phyloP scores from a whole-genome alignment of 2,888 invertebrate genomes.

The Hirtodrosophila alboralis region DNA sequence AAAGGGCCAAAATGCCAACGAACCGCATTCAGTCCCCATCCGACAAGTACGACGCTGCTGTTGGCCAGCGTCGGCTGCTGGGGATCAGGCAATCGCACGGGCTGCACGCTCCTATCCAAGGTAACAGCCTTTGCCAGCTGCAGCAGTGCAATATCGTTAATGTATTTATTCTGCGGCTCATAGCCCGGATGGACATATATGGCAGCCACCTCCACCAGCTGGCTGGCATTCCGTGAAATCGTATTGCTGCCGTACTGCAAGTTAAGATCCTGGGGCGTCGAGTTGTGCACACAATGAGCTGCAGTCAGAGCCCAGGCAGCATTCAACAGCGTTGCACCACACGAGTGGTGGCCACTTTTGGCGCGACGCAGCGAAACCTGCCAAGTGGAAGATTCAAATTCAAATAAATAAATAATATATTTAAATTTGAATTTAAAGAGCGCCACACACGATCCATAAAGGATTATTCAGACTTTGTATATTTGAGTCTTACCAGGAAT shows the following conservation, averaged over 20 bases:
- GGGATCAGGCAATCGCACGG: constrained; percentile 72
- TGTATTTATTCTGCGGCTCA: constrained; percentile 61
- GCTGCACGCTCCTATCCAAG: constrained; percentile 59
- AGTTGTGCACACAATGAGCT: constrained; percentile 79
- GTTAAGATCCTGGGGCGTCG: constrained; percentile 59
- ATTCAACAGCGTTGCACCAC: constrained; percentile 80
- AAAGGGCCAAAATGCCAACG: constrained; percentile 18
- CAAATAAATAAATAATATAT: too few relatives aligned
- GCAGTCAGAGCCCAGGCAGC: constrained; percentile 81
- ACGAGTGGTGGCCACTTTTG: constrained; percentile 73
- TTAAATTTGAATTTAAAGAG: too few relatives aligned
- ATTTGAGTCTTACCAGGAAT: too few relatives aligned
- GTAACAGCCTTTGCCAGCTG: constrained; percentile 58
- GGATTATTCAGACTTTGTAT: too few relatives aligned
- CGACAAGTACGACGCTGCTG: constrained; percentile 74
- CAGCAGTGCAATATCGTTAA: constrained; percentile 80
- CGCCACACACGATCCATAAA: too few relatives aligned
- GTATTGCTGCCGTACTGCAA: constrained; percentile 79
- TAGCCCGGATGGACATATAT: constrained; percentile 78
- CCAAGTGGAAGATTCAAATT: neutral
- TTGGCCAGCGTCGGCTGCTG: constrained; percentile 52
- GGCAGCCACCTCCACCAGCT: constrained; percentile 62
- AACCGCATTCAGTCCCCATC: constrained; percentile 83
- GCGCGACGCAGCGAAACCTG: constrained; percentile 76
- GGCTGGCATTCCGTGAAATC: constrained; percentile 62